These are phyloP conservation scores for Drosophila vallismaia DNA, from an alignment of 2,888 invertebrate species.

Conservation along the genomic window DNA sequence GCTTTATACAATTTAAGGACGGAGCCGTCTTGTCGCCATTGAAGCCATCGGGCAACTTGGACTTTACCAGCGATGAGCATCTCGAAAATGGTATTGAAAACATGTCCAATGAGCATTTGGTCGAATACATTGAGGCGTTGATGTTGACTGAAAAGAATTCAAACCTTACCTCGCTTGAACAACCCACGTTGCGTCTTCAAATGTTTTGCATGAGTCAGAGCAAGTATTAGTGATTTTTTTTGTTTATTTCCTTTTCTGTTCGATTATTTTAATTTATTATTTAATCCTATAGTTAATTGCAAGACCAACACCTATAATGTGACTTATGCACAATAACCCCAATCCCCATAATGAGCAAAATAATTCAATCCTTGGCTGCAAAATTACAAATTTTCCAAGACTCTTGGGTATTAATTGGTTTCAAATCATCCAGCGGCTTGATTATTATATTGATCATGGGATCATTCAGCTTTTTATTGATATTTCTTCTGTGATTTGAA, in stretches of 20 bases:
- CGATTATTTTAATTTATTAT: constrained; percentile 36
- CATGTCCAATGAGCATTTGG: constrained; percentile 65
- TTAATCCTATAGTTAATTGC: constrained; percentile 29
- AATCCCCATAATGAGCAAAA: too few species aligned
- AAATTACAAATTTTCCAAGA: too few species aligned
- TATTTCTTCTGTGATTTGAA: background rate
- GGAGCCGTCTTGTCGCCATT: constrained; percentile 81
- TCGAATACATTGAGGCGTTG: constrained; percentile 77
- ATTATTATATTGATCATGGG: too few species aligned
- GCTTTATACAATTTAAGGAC: constrained; percentile 86
- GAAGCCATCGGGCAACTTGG: constrained; percentile 83
- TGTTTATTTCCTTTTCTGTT: constrained; percentile 57
- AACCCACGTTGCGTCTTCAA: constrained; percentile 70
- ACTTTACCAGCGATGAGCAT: constrained; percentile 85
- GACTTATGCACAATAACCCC: background rate
- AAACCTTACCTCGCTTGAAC: constrained; percentile 75
- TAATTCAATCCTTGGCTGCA: too few species aligned
- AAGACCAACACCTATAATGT: background rate
- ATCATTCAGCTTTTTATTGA: too few species aligned
- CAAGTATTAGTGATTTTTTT: constrained; percentile 82
- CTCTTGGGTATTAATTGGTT: too few species aligned
- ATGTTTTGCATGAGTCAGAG: constrained; percentile 83
- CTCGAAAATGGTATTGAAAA: constrained; percentile 83
- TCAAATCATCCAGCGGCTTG: too few species aligned
- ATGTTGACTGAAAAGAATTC: constrained; percentile 76